Evolutionary conservation across 2,888 invertebrate genomes (phyloP).

Genomic region (Cetonia aurata): DNA sequence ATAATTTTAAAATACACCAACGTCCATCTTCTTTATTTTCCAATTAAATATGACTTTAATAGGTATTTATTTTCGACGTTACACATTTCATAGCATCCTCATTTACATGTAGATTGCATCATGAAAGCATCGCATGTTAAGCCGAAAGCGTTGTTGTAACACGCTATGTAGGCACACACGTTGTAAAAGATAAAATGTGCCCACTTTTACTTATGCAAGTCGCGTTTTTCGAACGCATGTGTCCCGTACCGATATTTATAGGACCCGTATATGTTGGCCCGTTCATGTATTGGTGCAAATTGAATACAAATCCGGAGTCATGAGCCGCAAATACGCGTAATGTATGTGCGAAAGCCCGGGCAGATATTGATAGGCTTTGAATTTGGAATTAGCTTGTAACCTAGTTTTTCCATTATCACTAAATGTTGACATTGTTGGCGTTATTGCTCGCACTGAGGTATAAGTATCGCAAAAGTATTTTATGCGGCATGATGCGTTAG

Average conservation of each 20-base stretch:
- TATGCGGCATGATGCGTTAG: too few species aligned
- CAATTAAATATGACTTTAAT: too few species aligned
- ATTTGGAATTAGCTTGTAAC: constrained; percentile 25
- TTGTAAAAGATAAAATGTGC: constrained; percentile 18
- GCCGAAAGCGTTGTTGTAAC: neutral
- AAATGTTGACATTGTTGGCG: constrained; percentile 6
- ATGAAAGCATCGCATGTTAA: neutral
- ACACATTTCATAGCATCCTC: neutral
- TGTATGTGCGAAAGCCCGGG: too few species aligned
- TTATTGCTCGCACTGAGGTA: neutral
- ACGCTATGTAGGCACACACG: neutral
- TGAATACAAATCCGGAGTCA: constrained; percentile 20
- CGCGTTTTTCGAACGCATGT: constrained; percentile 7
- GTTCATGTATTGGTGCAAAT: constrained; percentile 10
- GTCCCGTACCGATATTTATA: constrained; percentile 21
- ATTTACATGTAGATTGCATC: constrained; percentile 16
- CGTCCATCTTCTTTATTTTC: too few species aligned
- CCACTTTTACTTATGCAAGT: constrained; percentile 21
- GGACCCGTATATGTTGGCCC: constrained; percentile 26
- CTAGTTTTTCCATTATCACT: constrained; percentile 30
- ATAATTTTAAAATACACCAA: too few species aligned
- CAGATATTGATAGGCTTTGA: constrained; percentile 1
- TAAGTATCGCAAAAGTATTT: constrained; percentile 8
- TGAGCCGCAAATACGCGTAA: neutral
- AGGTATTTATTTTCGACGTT: too few species aligned